These are phyloP conservation scores for Chlamydotis undulata DNA, from an alignment of 2,113 vertebrate genomes.

Conservation along the genomic window DNA sequence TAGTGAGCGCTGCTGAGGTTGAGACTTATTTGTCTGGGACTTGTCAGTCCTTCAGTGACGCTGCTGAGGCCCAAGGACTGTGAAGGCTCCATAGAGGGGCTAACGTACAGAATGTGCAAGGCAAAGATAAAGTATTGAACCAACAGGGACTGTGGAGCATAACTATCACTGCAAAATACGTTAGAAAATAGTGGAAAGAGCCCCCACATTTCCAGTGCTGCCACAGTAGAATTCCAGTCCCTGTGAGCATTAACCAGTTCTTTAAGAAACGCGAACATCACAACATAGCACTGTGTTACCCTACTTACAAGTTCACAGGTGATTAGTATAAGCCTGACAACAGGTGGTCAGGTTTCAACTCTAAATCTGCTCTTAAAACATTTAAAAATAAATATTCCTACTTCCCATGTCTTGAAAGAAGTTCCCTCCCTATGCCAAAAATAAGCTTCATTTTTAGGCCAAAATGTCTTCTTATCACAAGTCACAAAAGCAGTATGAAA, in stretches of 20 bases:
- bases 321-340: slow-evolving; percentile 42
- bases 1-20: not conserved
- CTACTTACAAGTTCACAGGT: slow-evolving; percentile 17
- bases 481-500: not conserved
- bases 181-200: not conserved
- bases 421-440: not conserved
- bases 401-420: not conserved
- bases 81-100: rapidly evolving
- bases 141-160: not conserved
- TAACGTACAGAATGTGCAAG: not conserved
- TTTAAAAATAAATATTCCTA: slow-evolving; percentile 14
- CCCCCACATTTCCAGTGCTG: not conserved
- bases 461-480: not conserved
- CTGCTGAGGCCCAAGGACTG: not conserved
- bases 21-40: not conserved
- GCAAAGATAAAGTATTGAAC: not conserved
- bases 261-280: not conserved
- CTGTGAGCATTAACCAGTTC: not conserved
- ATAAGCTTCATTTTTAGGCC: not conserved
- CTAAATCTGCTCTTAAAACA: slow-evolving; percentile 29
- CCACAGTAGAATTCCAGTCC: not conserved
- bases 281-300: not conserved
- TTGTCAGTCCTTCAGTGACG: rapidly evolving
- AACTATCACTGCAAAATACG: not conserved
- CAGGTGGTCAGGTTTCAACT: slow-evolving; percentile 39